These are phyloP conservation scores for Episyrphus balteatus DNA, from an alignment of 1,140 invertebrate species.

Conservation along the genomic window DNA sequence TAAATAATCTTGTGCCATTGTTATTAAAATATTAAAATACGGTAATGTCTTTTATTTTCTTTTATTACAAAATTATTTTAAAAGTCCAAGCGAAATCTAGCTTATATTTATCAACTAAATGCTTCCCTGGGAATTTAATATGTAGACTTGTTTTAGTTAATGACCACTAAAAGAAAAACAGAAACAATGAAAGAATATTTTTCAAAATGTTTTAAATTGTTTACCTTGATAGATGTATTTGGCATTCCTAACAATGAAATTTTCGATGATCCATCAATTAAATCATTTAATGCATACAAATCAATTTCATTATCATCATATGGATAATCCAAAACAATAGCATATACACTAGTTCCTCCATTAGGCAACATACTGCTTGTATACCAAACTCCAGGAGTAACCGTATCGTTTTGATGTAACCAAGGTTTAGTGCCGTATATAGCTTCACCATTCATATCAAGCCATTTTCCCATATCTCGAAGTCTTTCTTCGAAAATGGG, in stretches of 20 bases:
- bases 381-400: slow-evolving; percentile 64
- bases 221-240: slow-evolving; percentile 13
- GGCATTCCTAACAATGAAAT: slow-evolving; percentile 20
- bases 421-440: slow-evolving; percentile 76
- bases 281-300: slow-evolving; percentile 18
- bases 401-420: slow-evolving; percentile 71
- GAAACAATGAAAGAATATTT: neutral
- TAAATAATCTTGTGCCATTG: no score
- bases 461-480: slow-evolving; percentile 54
- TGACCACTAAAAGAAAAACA: slow-evolving; percentile 17
- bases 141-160: slow-evolving; percentile 12
- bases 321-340: slow-evolving; percentile 32
- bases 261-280: slow-evolving; percentile 11
- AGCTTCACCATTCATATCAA: slow-evolving; percentile 75
- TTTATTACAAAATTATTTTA: slow-evolving; percentile 17
- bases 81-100: slow-evolving; percentile 30
- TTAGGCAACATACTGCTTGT: slow-evolving; percentile 37
- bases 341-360: slow-evolving; percentile 13
- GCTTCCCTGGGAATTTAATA: slow-evolving; percentile 25
- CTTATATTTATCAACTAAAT: slow-evolving; percentile 25
- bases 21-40: no score
- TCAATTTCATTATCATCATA: slow-evolving; percentile 28
- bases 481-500: slow-evolving; percentile 87
- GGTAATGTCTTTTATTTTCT: no score
- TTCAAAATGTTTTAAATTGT: neutral